Evolutionary conservation across 2,888 invertebrate species (phyloP).

Genomic region (Spodoptera exigua): DNA sequence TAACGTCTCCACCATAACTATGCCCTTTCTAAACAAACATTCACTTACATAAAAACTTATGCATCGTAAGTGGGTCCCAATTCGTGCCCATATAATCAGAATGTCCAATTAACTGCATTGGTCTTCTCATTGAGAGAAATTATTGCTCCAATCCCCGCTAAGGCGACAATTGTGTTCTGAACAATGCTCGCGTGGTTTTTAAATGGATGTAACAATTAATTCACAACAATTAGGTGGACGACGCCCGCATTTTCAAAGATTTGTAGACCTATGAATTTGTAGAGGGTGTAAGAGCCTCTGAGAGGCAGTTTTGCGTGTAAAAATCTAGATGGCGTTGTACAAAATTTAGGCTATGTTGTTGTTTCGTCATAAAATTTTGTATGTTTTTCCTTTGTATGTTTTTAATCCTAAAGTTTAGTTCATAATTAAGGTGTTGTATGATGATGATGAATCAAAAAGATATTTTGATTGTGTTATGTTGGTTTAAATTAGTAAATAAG

Average conservation of each 20-base stretch:
- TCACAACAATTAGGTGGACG: slow-evolving; percentile 86
- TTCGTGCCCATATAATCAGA: slow-evolving; percentile 69
- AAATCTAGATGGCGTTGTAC: not conserved
- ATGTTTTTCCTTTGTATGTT: no score
- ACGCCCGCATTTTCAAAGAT: slow-evolving; percentile 86
- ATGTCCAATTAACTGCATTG: slow-evolving; percentile 77
- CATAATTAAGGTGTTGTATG: no score
- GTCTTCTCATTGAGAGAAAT: slow-evolving; percentile 76
- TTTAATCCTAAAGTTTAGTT: no score
- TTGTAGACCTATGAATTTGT: slow-evolving; percentile 60
- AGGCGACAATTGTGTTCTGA: slow-evolving; percentile 81
- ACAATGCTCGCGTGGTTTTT: slow-evolving; percentile 86
- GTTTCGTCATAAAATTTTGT: no score
- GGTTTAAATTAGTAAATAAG: no score
- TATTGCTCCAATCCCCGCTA: slow-evolving; percentile 81
- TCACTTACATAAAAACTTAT: slow-evolving; percentile 21
- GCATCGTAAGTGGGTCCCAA: slow-evolving; percentile 32
- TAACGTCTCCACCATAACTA: not conserved
- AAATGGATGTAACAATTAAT: slow-evolving; percentile 89
- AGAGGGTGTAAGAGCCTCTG: slow-evolving; percentile 51
- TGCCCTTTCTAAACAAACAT: slow-evolving; percentile 16
- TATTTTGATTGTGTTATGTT: no score
- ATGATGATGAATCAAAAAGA: no score
- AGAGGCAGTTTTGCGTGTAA: not conserved
- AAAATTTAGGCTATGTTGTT: no score